Base-by-base conservation (phyloP, 2,113 vertebrate genomes). In the Corynorhinus townsendii region DNA sequence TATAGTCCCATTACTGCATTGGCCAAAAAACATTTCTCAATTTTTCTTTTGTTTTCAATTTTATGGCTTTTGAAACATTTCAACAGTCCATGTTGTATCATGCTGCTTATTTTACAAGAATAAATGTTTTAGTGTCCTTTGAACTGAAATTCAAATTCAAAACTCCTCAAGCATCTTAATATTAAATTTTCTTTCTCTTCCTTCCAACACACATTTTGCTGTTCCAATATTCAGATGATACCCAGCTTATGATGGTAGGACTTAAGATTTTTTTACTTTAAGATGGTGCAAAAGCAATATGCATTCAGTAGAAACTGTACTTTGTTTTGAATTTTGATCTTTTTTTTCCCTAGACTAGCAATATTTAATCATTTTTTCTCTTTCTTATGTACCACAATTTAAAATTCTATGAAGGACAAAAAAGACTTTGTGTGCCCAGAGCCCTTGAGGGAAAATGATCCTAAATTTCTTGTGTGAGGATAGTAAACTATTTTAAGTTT, bases 61-160 rank as follows among this genome's bases (percentile, higher is more conserved):
- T 83, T 30, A 86, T 52, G 10, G 15, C 1, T 89, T 94, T 40
- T 76, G 38, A 91, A 97, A 77, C 14, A 83, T 71, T 85, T 79
- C 30, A 62, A 76, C 3, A 49, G 89, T 80, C 43, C 14, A 26
- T 82, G 8, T 11, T 19, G 64, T 86, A 66, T 76, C 52, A 68
- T 86, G 5, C 28, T 73, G 71, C 4, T 91, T 92, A 38, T 56
- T 71, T 83, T 89, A 83, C 17, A 89, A 89, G 40, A 72, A 90
- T 49, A 72, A 85, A 86, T 68, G 43, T 64, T 86, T 80, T 73
- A 54, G 56, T 89, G 19, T 49, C 62, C 49, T 86, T 82, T 95
- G 28, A 89, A 69, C 2, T 91, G 33, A 91, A 91, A 95, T 82
- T 82, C 22, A 94, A 91, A 56, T 88, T 33, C 69, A 79, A 68